Evolutionary conservation across 2,797 vertebrate genomes (phyloP), one percentile per base, ranked within the genome.

Genomic region (Salmo trutta): DNA sequence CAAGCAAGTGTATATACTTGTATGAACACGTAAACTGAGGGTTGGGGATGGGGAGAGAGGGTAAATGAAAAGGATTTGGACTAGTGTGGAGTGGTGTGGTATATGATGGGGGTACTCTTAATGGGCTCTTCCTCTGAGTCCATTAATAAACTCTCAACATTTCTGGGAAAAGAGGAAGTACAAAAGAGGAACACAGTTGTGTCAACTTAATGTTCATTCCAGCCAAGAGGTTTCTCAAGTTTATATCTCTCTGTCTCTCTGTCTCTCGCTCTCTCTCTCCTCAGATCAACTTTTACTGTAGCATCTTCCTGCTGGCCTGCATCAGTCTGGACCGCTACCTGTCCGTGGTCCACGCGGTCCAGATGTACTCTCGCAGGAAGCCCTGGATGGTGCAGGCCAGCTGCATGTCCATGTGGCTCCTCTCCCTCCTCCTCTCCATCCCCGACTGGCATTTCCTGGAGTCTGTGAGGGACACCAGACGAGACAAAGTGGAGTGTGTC

Each of bases 251-350:
- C 36, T 2, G 3, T 27, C 66, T 19, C 41, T 54, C 14, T 65
- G 5, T 29, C 14, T 77, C n/a, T 69, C 21, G 53, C 56, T 36
- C 8, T 51, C 0, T 12, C 27, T 80, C 0, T 68, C 21, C 71
- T 10, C 82, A 97, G 93, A 84, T 98, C 81, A 98, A 97, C 88
- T 97, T 98, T 91, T 98, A 97, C 93, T 97, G 97, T 91, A 96
- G 96, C 4, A 98, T 97, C 90, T 95, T 98, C 75, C 94, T 99
- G 75, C 92, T 99, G 83, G 95, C 94, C 31, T 97, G 96, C 90
- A 97, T 99, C 1, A 98, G 97, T 0, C 90, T 98, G 68, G 98
- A 99, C 80, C 96, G 97, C 54, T 99, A 98, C 93, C 81, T 96
- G 83, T 97, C 96, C 81, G 96, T 99, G 0, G 95, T 99, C 75